Base-by-base conservation (phyloP, 2,797 vertebrate genomes). In the Crocodylus rhombifer region DNA sequence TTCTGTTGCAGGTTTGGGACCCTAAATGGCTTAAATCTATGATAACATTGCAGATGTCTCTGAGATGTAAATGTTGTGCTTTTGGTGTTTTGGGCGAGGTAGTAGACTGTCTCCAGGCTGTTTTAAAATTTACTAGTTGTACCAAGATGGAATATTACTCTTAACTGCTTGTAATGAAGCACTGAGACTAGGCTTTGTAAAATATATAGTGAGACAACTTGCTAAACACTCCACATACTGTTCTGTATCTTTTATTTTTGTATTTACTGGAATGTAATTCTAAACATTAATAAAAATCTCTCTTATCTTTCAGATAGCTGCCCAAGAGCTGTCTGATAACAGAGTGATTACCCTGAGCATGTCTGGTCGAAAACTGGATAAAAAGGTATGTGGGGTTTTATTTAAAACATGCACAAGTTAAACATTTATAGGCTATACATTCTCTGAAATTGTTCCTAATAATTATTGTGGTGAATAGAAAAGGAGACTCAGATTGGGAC, bases 311-410 rank as follows among this genome's bases (percentile, higher is more conserved):
- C 97, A 99, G 99, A 99, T 99, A 92, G 98, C 99, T 81, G 99
- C 99, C 78, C 99, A 99, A 97, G 99, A 99, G 97, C 98, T 99
- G 95, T 99, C 99, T 0, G 99, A 99, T 97, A 99, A 99, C 98
- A 99, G 99, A 87, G 99, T 99, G 98, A 99, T 99, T 96, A 99
- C 99, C 4, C 97, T 99, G 96, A 99, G 98, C 94, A 97, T 99
- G 98, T 99, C 98, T 9, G 99, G 99, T 97, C 98, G 99, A 92
- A 99, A 99, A 94, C 98, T 99, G 98, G 99, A 99, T 97, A 99
- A 99, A 97, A 99, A 99, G 98, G 99, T 99, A 75, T 90, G 95
- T 87, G 36, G 30, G 23, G 3, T n/a, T 25, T 25, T 67, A 25
- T 25, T 21, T 17, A 28, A 11, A 74, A 23, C 3, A 21, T 67